Evolutionary conservation across 2,797 vertebrate genomes (phyloP).

Genomic region (Heterohyrax brucei): DNA sequence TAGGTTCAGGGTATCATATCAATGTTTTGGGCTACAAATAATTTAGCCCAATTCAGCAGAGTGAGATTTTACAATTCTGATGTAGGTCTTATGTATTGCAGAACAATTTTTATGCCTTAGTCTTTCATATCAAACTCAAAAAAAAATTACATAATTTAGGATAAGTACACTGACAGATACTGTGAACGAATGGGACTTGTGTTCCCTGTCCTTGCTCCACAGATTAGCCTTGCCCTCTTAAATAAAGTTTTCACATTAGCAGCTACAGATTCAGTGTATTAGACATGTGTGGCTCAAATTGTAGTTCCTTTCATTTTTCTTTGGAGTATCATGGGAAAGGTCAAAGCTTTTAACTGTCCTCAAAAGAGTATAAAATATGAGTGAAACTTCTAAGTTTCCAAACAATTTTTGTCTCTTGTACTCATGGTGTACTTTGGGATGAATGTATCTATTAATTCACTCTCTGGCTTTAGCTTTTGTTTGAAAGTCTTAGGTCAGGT

Average conservation of each 20-base stretch:
- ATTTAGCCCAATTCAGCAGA: slow-evolving; percentile 2
- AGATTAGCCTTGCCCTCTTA: not conserved
- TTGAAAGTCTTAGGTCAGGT: slow-evolving; percentile 36
- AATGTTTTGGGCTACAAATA: not conserved
- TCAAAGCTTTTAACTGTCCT: slow-evolving; percentile 31
- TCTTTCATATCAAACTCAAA: not conserved
- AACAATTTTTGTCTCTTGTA: not conserved
- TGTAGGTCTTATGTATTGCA: not conserved
- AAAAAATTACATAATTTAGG: not conserved
- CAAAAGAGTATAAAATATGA: not conserved
- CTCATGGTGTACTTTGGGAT: not conserved
- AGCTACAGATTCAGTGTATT: not conserved
- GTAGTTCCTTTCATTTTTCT: not conserved
- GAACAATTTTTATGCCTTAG: not conserved
- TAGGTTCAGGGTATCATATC: not conserved
- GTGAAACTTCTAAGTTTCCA: slow-evolving; percentile 24
- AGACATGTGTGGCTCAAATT: not conserved
- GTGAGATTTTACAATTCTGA: not conserved
- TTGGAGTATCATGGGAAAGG: not conserved
- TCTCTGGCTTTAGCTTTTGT: slow-evolving; percentile 48
- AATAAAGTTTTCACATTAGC: not conserved
- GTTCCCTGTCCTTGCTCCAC: not conserved
- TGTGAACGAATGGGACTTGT: not conserved
- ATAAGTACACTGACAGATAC: not conserved
- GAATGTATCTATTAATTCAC: slow-evolving; percentile 42